A percentile compares a stretch with the other conserved stretches of the same genome.
Conservation (phyloP, 2,888 invertebrate species). For the Cremastinae sp. region DNA sequence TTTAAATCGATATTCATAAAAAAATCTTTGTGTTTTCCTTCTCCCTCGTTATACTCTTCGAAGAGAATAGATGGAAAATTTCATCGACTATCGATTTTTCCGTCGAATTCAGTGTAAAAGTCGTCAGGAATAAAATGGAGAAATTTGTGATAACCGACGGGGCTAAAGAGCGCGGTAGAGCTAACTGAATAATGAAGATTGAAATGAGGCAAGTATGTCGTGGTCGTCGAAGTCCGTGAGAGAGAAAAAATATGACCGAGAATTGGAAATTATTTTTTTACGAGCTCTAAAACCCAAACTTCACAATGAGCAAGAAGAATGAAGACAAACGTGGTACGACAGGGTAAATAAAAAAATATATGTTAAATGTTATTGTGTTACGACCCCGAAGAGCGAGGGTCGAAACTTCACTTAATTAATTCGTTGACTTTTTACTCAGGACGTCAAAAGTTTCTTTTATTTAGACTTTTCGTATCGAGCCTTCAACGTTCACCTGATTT, state of each 20-base stretch:
- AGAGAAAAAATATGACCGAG: slow-evolving; percentile 13
- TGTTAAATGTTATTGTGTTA: slow-evolving; percentile 38
- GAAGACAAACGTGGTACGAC: background rate
- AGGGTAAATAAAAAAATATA: background rate
- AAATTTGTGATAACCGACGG: slow-evolving; percentile 39
- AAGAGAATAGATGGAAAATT: background rate
- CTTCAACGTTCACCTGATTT: too few species aligned
- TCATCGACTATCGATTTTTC: too few species aligned
- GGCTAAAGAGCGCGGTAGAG: slow-evolving; percentile 23
- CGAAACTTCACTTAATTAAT: slow-evolving; percentile 18
- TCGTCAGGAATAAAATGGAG: too few species aligned
- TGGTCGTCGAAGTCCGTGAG: slow-evolving; percentile 45
- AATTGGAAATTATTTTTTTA: slow-evolving; percentile 47
- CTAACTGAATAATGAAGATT: slow-evolving; percentile 45
- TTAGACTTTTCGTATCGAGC: too few species aligned
- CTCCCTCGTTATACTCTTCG: too few species aligned
- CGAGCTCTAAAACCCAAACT: slow-evolving; percentile 29
- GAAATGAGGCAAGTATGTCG: slow-evolving; percentile 55
- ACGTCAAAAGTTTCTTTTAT: too few species aligned
- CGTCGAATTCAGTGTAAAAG: slow-evolving; percentile 29
- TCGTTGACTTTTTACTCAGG: slow-evolving; percentile 23
- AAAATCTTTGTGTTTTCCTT: too few species aligned
- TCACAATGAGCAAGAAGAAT: slow-evolving; percentile 2
- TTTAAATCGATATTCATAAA: too few species aligned
- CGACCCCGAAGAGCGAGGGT: slow-evolving; percentile 35